A percentile compares a stretch with the other conserved stretches of the same genome.
Conservation (phyloP, 2,888 invertebrate genomes). For the Meloe dianella region DNA sequence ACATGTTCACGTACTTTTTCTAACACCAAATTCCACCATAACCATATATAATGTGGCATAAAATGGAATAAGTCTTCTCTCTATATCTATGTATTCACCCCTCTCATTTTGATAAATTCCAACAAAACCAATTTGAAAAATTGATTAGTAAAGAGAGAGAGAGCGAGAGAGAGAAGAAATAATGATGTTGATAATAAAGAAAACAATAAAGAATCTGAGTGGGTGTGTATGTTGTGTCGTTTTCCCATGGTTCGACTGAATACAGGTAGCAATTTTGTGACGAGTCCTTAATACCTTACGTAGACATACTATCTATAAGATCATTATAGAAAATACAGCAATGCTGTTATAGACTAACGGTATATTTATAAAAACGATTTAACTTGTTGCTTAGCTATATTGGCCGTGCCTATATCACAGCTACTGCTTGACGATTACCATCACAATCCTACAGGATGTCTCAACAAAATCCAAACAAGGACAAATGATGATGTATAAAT, state of each 20-base stretch:
- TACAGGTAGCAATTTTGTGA: conserved; percentile 11
- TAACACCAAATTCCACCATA: no score
- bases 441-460: neutral
- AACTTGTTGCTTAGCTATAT: conserved; percentile 1
- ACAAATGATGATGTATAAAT: neutral
- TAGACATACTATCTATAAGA: neutral
- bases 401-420: conserved; percentile 2
- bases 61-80: no score
- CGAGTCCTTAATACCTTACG: conserved; percentile 6
- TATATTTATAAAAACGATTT: conserved; percentile 1
- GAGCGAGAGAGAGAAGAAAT: neutral
- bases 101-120: no score
- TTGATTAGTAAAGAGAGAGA: neutral
- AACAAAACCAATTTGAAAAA: neutral
- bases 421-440: neutral
- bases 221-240: neutral
- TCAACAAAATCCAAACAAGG: neutral
- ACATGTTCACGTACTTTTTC: no score
- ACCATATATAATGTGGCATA: no score
- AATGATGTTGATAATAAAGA: neutral
- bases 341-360: neutral
- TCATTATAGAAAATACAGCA: conserved; percentile 6
- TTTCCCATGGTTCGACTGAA: conserved; percentile 17
- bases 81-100: no score
- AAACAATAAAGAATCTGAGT: neutral